Evolutionary conservation across 2,113 vertebrate genomes (phyloP), one percentile per base, ranked within the genome.

Genomic region (Abramis brama): DNA sequence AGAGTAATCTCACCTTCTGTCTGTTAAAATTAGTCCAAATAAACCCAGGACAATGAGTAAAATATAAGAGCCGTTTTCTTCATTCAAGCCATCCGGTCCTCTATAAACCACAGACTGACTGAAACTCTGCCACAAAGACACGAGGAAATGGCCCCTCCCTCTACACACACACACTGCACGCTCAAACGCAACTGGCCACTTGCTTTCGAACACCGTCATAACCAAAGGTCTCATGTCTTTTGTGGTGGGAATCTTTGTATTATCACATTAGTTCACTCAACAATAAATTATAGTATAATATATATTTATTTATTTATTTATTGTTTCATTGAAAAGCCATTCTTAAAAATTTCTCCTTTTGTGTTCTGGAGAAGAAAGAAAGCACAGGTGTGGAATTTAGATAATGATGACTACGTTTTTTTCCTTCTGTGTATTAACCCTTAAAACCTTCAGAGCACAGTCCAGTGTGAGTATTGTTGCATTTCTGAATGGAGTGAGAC

Each of bases 1-100:
- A 74, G 12, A 82, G 52, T 64, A 73, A 82, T 82, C 88, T 89
- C 57, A 87, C 88, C 76, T 64, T 57, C 15, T 10, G 68, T 59
- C 57, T 5, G 17, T 52, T 23, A 50, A 45, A 84, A 43, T 39
- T 23, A n/a, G 10, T 52, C 39, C 66, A 86, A 57, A 77, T 62
- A 73, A 23, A 75, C 25, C 33, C 62, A 82, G 8, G 8, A 27
- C 79, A 47, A 6, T 6, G 10, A 59, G 50, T 13, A 27, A 74
- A 36, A 71, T 3, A 68, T 15, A 57, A 73, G 27, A 71, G 33
- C 52, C 3, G 15, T 25, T 60, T 86, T 33, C 79, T 75, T 88
- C 66, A 79, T 70, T 74, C 64, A 73, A 79, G 25, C 79, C 62
- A 79, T 57, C 15, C 64, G 47, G 79, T 79, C 64, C n/a, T 27